Conservation (phyloP, 2,888 invertebrate genomes). For the Allacma fusca region DNA sequence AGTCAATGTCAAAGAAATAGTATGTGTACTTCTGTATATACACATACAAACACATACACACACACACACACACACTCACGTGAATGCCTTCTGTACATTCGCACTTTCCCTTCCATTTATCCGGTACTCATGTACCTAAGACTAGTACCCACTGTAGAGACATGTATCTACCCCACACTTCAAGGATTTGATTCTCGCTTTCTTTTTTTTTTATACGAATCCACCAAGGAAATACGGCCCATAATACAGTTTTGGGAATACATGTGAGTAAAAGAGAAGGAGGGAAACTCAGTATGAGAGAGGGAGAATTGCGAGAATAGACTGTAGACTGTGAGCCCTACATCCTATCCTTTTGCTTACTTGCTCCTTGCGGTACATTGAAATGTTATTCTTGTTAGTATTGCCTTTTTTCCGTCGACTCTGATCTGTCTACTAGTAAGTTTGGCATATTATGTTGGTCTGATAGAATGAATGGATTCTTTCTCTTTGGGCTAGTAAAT, state of each 20-base stretch:
- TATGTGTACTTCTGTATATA: neutral
- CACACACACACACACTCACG: too few species aligned
- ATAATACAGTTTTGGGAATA: slow-evolving; percentile 22
- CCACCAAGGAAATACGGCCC: slow-evolving; percentile 12
- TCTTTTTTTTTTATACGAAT: neutral
- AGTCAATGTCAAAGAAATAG: slow-evolving; percentile 26
- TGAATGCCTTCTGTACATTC: too few species aligned
- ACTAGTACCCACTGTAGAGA: too few species aligned
- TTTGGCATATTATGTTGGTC: slow-evolving; percentile 12
- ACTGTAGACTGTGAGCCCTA: neutral
- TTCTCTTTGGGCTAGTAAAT: slow-evolving; percentile 57
- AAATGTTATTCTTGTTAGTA: slow-evolving; percentile 34
- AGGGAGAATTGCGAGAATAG: neutral
- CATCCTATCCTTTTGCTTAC: neutral
- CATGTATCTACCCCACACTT: neutral
- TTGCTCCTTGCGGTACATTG: slow-evolving; percentile 8
- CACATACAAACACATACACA: too few species aligned
- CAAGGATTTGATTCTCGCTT: slow-evolving; percentile 11
- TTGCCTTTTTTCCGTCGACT: neutral
- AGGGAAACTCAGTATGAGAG: neutral
- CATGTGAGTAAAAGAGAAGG: neutral
- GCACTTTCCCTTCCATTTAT: too few species aligned
- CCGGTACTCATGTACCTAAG: too few species aligned
- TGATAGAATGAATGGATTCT: slow-evolving; percentile 48
- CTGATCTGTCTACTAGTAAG: neutral